A percentile compares a stretch with the other conserved stretches of the same genome.
phyloP scores from a whole-genome alignment of 2,797 vertebrate species.

The Phrynocephalus guinanensis region DNA sequence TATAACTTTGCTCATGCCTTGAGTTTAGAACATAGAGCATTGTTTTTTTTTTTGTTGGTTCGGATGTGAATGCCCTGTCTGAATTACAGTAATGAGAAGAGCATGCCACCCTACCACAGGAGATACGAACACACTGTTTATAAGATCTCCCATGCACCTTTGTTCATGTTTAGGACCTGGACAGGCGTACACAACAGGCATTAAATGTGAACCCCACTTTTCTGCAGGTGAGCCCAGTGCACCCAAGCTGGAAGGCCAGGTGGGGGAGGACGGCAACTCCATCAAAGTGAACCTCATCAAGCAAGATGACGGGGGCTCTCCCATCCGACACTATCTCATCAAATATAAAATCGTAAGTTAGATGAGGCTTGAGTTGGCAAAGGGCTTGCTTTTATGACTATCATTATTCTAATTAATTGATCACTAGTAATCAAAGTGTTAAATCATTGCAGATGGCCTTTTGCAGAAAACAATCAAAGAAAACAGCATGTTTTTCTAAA shows the following conservation, averaged over 20 bases:
- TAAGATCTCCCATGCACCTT: background rate
- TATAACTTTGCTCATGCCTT: background rate
- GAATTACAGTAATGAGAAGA: background rate
- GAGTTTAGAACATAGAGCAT: too few species aligned
- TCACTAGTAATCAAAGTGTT: background rate
- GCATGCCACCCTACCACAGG: too few species aligned
- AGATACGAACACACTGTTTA: background rate
- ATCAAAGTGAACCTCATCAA: conserved; percentile 91
- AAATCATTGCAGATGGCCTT: background rate
- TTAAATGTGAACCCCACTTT: conserved; percentile 48
- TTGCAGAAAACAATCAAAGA: background rate
- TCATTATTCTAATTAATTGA: background rate
- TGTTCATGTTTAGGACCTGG: background rate
- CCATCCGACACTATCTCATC: conserved; percentile 94
- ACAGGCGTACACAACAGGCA: background rate
- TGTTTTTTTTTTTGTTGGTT: background rate
- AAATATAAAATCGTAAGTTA: conserved; percentile 93
- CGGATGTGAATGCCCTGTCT: background rate
- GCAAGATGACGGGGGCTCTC: conserved; percentile 96
- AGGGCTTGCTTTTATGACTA: background rate
- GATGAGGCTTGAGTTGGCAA: background rate
- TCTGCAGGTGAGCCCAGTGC: conserved; percentile 93
- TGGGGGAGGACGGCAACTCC: conserved; percentile 91
- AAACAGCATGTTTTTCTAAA: background rate
- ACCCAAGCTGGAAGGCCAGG: conserved; percentile 88